phyloP scores from a whole-genome alignment of 2,113 vertebrate genomes.

The Lates calcarifer region DNA sequence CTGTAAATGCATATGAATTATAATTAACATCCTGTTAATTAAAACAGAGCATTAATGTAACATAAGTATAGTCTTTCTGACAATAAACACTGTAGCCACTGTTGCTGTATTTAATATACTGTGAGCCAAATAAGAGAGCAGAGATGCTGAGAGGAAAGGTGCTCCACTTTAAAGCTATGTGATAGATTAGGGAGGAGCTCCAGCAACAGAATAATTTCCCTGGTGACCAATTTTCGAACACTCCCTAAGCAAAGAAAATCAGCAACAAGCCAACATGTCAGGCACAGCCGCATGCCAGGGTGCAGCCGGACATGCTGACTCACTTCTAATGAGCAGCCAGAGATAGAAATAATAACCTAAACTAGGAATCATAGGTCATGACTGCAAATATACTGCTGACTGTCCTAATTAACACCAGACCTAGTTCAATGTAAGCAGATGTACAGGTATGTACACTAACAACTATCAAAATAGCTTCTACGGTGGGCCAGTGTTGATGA shows the following conservation, averaged over 20 bases:
- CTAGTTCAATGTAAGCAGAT: constrained; percentile 64
- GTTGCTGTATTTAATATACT: constrained; percentile 56
- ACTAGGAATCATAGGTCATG: constrained; percentile 80
- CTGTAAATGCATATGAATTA: constrained; percentile 3
- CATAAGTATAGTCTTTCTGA: constrained; percentile 5
- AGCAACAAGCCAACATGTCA: constrained; percentile 77
- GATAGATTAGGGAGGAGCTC: constrained; percentile 85
- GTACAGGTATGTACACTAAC: constrained; percentile 48
- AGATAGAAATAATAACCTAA: constrained; percentile 82
- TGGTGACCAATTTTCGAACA: constrained; percentile 84
- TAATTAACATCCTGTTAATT: constrained; percentile 23
- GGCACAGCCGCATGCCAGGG: constrained; percentile 61
- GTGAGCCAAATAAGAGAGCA: constrained; percentile 50
- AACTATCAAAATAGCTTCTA: constrained; percentile 60
- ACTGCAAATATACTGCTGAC: constrained; percentile 74
- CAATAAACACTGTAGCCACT: constrained; percentile 24
- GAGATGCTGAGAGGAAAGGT: constrained; percentile 71
- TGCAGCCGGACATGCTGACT: constrained; percentile 75
- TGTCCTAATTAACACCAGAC: constrained; percentile 81
- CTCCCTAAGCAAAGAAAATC: constrained; percentile 82
- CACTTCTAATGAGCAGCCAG: constrained; percentile 84
- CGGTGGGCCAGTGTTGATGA: constrained; percentile 40
- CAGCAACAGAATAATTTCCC: constrained; percentile 84
- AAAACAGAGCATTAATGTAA: not conserved
- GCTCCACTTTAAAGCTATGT: constrained; percentile 81